These are phyloP conservation scores for Nasua narica DNA, from an alignment of 2,797 vertebrate genomes.

Conservation along the genomic window DNA sequence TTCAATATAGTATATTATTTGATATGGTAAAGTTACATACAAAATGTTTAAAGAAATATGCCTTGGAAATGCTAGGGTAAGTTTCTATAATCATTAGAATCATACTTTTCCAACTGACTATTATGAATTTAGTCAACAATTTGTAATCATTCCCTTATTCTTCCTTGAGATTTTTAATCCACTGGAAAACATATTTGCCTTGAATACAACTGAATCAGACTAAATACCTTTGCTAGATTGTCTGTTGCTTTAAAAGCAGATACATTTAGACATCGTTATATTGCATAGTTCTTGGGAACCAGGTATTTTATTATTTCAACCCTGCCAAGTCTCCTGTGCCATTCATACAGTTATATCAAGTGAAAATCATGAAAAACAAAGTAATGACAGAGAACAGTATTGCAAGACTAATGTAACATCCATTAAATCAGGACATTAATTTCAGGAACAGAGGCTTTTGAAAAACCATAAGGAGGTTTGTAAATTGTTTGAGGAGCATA, in stretches of 20 bases:
- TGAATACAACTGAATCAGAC: neutral
- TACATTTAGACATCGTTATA: neutral
- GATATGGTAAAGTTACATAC: neutral
- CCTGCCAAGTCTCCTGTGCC: neutral
- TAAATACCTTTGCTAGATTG: neutral
- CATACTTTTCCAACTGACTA: neutral
- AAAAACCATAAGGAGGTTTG: neutral
- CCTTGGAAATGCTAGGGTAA: neutral
- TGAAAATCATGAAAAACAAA: slow-evolving; percentile 36
- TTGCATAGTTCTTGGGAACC: neutral
- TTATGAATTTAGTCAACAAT: slow-evolving; percentile 37
- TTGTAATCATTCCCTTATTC: neutral
- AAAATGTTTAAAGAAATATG: neutral
- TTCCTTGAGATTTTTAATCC: slow-evolving; percentile 13
- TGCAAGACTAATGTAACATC: neutral
- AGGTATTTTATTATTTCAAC: neutral
- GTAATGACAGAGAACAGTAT: neutral
- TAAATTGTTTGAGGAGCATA: neutral
- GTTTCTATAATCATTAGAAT: neutral
- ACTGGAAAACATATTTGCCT: neutral
- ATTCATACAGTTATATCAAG: neutral
- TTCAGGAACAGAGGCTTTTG: slow-evolving; percentile 22
- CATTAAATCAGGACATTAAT: slow-evolving; percentile 46
- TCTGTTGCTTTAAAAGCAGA: slow-evolving; percentile 25
- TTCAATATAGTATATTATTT: neutral